Evolutionary conservation across 2,113 vertebrate genomes (phyloP).

Genomic region (Scomber japonicus): DNA sequence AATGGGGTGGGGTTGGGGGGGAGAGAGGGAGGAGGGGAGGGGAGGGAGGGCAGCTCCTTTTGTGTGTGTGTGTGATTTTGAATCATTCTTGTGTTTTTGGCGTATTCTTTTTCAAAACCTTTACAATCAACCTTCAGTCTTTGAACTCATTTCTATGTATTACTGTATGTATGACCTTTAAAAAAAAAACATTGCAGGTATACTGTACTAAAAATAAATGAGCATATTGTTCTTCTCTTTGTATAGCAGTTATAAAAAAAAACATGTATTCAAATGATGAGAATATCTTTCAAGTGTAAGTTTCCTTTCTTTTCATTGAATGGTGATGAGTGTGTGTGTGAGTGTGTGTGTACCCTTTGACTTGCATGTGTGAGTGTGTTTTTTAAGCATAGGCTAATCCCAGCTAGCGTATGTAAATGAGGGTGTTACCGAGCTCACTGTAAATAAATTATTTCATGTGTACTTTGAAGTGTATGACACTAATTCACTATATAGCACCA

Average conservation of each 20-base stretch:
- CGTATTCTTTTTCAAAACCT: slow-evolving; percentile 40
- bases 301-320: slow-evolving; percentile 47
- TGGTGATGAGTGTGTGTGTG: slow-evolving; percentile 38
- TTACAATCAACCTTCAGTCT: slow-evolving; percentile 51
- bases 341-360: background rate
- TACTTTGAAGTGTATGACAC: slow-evolving; percentile 56
- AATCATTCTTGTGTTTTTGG: slow-evolving; percentile 42
- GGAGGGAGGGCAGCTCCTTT: slow-evolving; percentile 53
- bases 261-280: slow-evolving; percentile 63
- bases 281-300: slow-evolving; percentile 52
- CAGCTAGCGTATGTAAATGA: slow-evolving; percentile 65
- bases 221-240: slow-evolving; percentile 74
- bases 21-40: no score
- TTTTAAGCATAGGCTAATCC: slow-evolving; percentile 42
- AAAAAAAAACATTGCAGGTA: slow-evolving; percentile 57
- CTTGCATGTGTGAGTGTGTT: slow-evolving; percentile 45
- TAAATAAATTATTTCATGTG: slow-evolving; percentile 76
- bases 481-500: slow-evolving; percentile 50
- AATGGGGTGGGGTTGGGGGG: no score
- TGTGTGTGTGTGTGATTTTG: slow-evolving; percentile 18
- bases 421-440: slow-evolving; percentile 67
- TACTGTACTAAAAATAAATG: slow-evolving; percentile 64
- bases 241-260: slow-evolving; percentile 62
- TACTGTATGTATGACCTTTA: slow-evolving; percentile 48
- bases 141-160: slow-evolving; percentile 65